phyloP scores from a whole-genome alignment of 2,797 vertebrate species.

The Oophaga sylvatica region DNA sequence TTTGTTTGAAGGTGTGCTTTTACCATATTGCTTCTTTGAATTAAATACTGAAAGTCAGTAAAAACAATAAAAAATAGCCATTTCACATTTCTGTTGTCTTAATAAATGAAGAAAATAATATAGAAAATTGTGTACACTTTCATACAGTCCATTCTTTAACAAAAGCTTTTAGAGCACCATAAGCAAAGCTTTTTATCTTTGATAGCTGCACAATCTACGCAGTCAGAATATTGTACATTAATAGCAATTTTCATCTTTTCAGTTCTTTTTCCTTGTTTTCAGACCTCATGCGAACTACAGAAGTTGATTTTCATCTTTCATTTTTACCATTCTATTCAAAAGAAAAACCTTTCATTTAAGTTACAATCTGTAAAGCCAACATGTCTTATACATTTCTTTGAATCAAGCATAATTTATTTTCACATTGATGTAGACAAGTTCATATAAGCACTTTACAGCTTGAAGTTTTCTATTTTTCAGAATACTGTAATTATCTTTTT shows the following conservation, averaged over 20 bases:
- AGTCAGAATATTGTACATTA: conserved; percentile 37
- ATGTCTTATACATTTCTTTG: neutral
- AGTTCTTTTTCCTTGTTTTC: conserved; percentile 35
- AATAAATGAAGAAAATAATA: neutral
- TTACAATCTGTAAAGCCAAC: neutral
- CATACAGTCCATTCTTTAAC: neutral
- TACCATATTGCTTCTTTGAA: too few species aligned
- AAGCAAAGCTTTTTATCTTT: conserved; percentile 53
- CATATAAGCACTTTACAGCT: neutral
- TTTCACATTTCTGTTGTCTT: too few species aligned
- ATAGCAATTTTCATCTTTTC: conserved; percentile 43
- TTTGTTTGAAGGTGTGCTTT: too few species aligned
- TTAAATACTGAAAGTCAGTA: too few species aligned
- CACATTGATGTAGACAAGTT: neutral
- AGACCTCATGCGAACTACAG: conserved; percentile 17
- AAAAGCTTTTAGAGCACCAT: conserved; percentile 38
- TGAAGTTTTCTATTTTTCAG: neutral
- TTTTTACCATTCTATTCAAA: neutral
- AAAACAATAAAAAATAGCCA: too few species aligned
- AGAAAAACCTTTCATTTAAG: neutral
- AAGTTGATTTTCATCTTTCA: neutral
- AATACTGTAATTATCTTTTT: neutral
- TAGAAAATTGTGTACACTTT: conserved; percentile 16
- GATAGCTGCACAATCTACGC: conserved; percentile 21
- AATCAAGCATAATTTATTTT: neutral